These are phyloP conservation scores for Nudaria mundana DNA, from an alignment of 2,888 invertebrate genomes.

Conservation along the genomic window DNA sequence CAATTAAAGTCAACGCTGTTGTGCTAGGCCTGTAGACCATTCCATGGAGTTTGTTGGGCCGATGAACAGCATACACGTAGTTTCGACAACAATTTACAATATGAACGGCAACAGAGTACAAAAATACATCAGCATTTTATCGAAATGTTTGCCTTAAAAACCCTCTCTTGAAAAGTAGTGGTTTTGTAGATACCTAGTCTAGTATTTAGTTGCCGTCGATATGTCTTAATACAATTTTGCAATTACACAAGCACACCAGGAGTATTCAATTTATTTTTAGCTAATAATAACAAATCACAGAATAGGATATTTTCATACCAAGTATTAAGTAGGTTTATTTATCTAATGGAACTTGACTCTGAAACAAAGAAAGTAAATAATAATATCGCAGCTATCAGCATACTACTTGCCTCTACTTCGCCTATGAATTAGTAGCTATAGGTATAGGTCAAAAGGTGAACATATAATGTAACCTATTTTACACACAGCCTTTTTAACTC, in stretches of 20 bases:
- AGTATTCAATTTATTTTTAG: constrained; percentile 5
- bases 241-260: neutral
- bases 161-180: neutral
- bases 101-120: too few relatives aligned
- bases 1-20: too few relatives aligned
- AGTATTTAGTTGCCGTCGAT: neutral
- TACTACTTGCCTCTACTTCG: neutral
- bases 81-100: too few relatives aligned
- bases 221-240: neutral
- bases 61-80: neutral
- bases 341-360: constrained; percentile 8
- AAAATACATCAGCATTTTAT: too few relatives aligned
- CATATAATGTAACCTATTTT: neutral
- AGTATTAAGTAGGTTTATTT: too few relatives aligned
- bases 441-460: neutral
- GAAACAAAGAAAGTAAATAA: constrained; percentile 13
- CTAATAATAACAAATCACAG: constrained; percentile 21
- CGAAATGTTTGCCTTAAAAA: neutral
- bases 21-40: too few relatives aligned
- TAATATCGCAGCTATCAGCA: neutral
- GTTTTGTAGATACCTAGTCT: neutral
- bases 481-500: too few relatives aligned
- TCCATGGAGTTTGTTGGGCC: too few relatives aligned
- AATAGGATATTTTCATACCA: constrained; percentile 12
- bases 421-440: neutral